A percentile compares a stretch with the other conserved stretches of the same genome.
Evolutionary conservation across 2,797 vertebrate genomes (phyloP).

Genomic region (Cyprinella venusta): DNA sequence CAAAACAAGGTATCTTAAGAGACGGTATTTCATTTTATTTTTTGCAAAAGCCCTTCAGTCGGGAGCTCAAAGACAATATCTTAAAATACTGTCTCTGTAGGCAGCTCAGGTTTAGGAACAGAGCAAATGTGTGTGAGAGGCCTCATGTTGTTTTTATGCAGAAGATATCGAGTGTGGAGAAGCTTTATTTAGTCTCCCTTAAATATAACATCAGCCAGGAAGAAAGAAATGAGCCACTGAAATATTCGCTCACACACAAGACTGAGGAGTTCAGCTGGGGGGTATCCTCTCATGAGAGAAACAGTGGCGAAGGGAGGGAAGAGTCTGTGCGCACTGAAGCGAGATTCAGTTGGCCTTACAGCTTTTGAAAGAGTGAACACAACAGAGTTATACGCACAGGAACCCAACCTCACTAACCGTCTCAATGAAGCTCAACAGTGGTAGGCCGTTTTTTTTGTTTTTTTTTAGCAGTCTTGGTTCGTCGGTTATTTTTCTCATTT

Average conservation of each 20-base stretch:
- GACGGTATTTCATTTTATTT: background rate
- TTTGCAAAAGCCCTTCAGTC: constrained; percentile 4
- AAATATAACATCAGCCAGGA: constrained; percentile 57
- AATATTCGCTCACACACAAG: constrained; percentile 45
- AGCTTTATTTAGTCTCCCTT: constrained; percentile 68
- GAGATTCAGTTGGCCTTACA: constrained; percentile 49
- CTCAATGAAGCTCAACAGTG: background rate
- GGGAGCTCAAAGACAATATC: background rate
- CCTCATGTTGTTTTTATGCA: constrained; percentile 61
- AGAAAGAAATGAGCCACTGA: constrained; percentile 41
- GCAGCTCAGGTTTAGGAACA: constrained; percentile 11
- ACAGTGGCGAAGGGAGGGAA: background rate
- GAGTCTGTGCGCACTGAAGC: constrained; percentile 20
- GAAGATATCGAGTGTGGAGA: constrained; percentile 66
- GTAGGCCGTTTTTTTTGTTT: background rate
- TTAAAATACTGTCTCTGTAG: constrained; percentile 12
- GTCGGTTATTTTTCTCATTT: background rate
- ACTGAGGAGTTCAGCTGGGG: constrained; percentile 47
- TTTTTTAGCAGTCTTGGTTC: background rate
- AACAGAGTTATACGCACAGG: constrained; percentile 40
- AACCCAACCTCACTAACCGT: constrained; percentile 1
- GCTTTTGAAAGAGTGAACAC: constrained; percentile 45
- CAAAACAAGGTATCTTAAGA: background rate
- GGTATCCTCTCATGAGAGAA: constrained; percentile 38
- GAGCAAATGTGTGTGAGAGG: constrained; percentile 25